These are phyloP conservation scores for Bellardia bayeri DNA, from an alignment of 2,888 invertebrate genomes.

Conservation along the genomic window DNA sequence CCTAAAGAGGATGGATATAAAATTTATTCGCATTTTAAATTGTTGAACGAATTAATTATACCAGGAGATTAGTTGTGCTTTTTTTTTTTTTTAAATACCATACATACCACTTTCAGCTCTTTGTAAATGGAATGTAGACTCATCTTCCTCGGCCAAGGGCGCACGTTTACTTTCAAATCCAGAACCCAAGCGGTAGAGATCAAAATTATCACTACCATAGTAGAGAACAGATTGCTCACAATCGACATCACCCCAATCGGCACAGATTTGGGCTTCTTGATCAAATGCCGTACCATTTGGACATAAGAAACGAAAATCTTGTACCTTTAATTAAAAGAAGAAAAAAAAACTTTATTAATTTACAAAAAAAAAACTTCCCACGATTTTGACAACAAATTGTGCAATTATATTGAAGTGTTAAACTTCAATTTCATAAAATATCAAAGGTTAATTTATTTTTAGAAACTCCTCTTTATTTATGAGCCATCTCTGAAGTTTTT, in stretches of 20 bases:
- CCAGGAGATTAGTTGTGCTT: background rate
- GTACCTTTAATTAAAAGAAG: conserved; percentile 84
- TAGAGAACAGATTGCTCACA: conserved; percentile 92
- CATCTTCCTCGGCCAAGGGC: conserved; percentile 87
- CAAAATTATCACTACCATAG: conserved; percentile 93
- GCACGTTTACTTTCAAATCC: conserved; percentile 89
- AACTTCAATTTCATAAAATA: conserved; percentile 51
- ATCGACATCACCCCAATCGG: conserved; percentile 95
- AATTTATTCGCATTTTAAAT: conserved; percentile 5
- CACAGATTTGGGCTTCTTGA: conserved; percentile 96
- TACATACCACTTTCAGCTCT: conserved; percentile 87
- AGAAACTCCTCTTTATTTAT: conserved; percentile 49
- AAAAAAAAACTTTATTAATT: conserved; percentile 25
- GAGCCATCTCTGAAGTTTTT: conserved; percentile 35
- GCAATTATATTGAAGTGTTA: conserved; percentile 30
- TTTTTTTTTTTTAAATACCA: background rate
- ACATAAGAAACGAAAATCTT: conserved; percentile 94
- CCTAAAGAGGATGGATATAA: conserved; percentile 72
- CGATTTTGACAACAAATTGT: conserved; percentile 56
- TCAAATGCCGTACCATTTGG: conserved; percentile 96
- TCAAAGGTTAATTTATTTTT: conserved; percentile 65
- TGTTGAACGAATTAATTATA: background rate
- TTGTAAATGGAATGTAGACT: conserved; percentile 89
- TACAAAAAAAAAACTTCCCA: conserved; percentile 50
- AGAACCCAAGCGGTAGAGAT: conserved; percentile 92